Percentiles rank a stretch among this genome's conserved stretches.
phyloP scores from a whole-genome alignment of 2,113 vertebrate genomes.

The Oryctolagus cuniculus region DNA sequence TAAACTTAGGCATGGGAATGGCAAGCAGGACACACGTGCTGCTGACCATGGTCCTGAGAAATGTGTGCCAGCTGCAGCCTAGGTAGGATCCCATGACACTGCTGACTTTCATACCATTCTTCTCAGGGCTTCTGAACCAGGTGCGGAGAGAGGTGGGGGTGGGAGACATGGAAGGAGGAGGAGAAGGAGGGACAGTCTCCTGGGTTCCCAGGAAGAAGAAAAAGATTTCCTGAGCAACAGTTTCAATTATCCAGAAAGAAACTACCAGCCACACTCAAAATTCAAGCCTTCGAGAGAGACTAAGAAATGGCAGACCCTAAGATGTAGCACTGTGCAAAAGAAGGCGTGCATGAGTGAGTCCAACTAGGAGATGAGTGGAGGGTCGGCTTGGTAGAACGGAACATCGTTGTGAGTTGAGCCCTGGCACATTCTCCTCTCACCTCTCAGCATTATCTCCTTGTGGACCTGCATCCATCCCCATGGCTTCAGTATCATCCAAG shows the following conservation, averaged over 20 bases:
- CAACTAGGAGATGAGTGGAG: not conserved
- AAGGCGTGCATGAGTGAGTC: not conserved
- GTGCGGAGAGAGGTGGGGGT: not conserved
- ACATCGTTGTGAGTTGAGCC: conserved; percentile 1
- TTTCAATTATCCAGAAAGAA: conserved; percentile 45
- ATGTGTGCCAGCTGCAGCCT: not conserved
- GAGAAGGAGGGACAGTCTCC: not conserved
- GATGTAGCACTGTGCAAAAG: not conserved
- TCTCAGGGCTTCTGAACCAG: conserved; percentile 1
- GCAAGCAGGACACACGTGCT: not conserved
- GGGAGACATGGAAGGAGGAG: not conserved
- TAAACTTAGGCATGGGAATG: not conserved
- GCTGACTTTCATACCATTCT: not conserved
- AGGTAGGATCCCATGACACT: not conserved
- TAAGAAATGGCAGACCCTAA: not conserved
- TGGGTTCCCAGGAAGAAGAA: not conserved
- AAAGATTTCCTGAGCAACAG: not conserved
- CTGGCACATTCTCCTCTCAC: not conserved
- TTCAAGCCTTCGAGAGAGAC: not conserved
- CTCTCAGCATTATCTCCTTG: not conserved
- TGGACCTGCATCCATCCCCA: not conserved
- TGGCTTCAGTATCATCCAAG: not conserved
- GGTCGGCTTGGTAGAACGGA: not conserved
- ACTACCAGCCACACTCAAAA: conserved; percentile 6
- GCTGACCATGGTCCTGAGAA: conserved; percentile 71